Evolutionary conservation across 2,113 vertebrate species (phyloP).

Genomic region (Oceanodroma tethys): DNA sequence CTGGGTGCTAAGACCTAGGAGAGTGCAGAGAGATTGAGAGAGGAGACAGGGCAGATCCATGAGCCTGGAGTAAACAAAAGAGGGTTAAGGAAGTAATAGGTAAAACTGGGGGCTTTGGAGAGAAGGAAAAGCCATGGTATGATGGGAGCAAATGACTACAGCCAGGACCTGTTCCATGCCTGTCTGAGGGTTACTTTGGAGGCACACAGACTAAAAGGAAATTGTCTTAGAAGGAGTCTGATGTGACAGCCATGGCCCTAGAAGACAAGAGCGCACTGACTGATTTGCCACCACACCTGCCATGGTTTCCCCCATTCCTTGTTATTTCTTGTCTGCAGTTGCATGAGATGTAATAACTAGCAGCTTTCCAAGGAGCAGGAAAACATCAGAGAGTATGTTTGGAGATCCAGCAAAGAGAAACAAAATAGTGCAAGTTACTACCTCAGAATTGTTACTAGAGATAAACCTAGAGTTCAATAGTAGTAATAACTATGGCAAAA

Average conservation of each 20-base stretch:
- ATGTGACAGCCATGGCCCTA: neutral
- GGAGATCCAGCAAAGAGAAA: neutral
- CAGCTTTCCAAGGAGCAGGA: neutral
- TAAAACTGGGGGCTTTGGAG: neutral
- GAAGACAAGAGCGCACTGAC: neutral
- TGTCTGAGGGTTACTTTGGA: neutral
- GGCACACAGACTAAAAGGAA: neutral
- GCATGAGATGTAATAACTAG: neutral
- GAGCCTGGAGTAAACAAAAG: neutral
- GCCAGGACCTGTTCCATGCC: neutral
- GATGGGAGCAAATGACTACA: neutral
- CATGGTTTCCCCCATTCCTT: neutral
- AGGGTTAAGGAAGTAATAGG: neutral
- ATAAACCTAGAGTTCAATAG: neutral
- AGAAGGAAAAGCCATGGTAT: neutral
- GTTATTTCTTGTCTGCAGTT: neutral
- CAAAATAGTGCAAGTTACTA: neutral
- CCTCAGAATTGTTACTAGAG: neutral
- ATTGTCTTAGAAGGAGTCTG: neutral
- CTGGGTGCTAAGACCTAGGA: slow-evolving; percentile 79
- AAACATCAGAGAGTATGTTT: neutral
- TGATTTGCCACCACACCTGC: neutral
- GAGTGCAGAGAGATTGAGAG: neutral
- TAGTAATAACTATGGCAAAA: neutral
- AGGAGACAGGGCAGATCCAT: neutral